Evolutionary conservation across 2,113 vertebrate species (phyloP), one percentile per base, ranked within the genome.

Genomic region (Erythrocercus mccallii): DNA sequence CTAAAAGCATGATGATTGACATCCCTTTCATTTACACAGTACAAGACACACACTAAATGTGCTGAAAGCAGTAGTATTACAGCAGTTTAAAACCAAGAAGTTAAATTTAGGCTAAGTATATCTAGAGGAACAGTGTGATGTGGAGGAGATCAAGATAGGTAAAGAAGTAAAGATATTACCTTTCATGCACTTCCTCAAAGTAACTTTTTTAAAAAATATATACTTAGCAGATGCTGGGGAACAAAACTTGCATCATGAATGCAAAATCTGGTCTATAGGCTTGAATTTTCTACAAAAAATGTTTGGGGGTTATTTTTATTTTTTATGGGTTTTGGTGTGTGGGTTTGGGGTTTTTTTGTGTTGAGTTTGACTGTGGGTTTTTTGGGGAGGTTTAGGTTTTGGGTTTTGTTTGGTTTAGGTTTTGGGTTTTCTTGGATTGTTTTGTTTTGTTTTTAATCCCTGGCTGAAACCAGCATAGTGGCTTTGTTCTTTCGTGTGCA

Each of bases 1-100:
- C 15, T 90, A 58, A 91, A 94, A 95, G 70, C 54, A 42, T 37
- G 44, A n/a, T 87, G 61, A 81, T 45, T 95, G 89, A 65, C 58
- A 81, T 1, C 5, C 15, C 37, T 91, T 84, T 87, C 28, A 95
- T 92, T 94, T 81, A 25, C 16, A 31, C 56, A 69, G 50, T 50
- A 47, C 15, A 64, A 89, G 23, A 14, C n/a, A 65, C 11, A 51
- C 6, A 53, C 5, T 53, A 42, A 94, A 40, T 42, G 25, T 61
- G 28, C 40, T 85, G 48, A 69, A 92, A 92, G 31, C 7, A 61
- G 24, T 47, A 58, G 11, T 14, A 50, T 58, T 48, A 15, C 6
- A 68, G 35, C 22, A 86, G 42, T 47, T 72, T 56, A 77, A 94
- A 94, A 15, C 1, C 4, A 51, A 74, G 25, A 89, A 45, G 80